These are phyloP conservation scores for Sipha maydis DNA, from an alignment of 2,888 invertebrate species.

Conservation along the genomic window DNA sequence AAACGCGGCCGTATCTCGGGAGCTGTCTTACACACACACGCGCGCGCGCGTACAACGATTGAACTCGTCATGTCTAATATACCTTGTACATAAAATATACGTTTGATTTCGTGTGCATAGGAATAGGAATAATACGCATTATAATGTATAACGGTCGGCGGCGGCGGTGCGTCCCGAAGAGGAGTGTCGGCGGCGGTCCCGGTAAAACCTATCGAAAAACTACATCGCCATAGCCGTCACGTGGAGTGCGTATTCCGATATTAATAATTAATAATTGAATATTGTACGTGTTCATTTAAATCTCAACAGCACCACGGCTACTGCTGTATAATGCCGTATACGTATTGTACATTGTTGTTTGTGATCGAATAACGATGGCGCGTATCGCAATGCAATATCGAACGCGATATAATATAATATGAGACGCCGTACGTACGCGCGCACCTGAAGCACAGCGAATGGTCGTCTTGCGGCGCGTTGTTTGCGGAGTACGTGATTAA, in stretches of 20 bases:
- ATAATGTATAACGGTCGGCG: slow-evolving; percentile 1
- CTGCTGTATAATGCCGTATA: background rate
- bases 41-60: background rate
- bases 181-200: slow-evolving; percentile 34
- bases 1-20: slow-evolving; percentile 52
- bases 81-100: background rate
- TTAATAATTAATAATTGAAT: slow-evolving; percentile 36
- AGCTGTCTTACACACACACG: slow-evolving; percentile 36
- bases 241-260: background rate
- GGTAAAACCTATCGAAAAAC: slow-evolving; percentile 38
- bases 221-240: background rate
- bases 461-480: background rate
- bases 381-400: too few species aligned
- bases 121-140: background rate
- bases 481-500: background rate
- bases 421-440: too few species aligned
- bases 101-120: background rate
- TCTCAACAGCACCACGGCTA: slow-evolving; percentile 3
- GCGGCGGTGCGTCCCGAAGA: background rate
- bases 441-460: background rate
- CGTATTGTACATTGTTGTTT: background rate
- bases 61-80: slow-evolving; percentile 3
- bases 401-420: too few species aligned
- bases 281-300: slow-evolving; percentile 45
- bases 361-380: background rate